Base-by-base conservation (phyloP, 2,888 invertebrate species). In the Resseliella maxima region DNA sequence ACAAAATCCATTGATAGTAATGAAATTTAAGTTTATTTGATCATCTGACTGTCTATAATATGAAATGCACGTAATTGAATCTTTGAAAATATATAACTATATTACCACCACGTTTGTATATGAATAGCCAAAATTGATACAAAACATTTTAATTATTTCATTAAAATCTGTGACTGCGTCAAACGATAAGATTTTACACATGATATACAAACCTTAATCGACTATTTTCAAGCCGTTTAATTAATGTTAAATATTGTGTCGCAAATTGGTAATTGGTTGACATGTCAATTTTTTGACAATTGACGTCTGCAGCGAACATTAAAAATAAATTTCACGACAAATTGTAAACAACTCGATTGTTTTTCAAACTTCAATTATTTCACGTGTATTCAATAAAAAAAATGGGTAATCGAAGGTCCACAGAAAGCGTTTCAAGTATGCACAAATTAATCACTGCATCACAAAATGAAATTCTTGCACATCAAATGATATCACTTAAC, bases 201-300 rank as follows among this genome's bases (percentile, higher is more conserved):
- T n/a, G n/a, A 24, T n/a, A 24, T 31, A 27, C 27, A 27, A 59
- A 83, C 83, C 83, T 83, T 24, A 83, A 38, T 36, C 38, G 83
- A 83, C 38, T 36, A 24, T 38, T 83, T 21, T 83, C 38, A 38
- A 83, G 8, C 10, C 83, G 38, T 83, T 83, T 83, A 38, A 83
- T 83, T 38, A 83, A 24, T 83, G 38, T 38, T 83, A 83, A 83
- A 83, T 83, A 83, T 38, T 83, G 38, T n/a, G 5, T 24, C 12
- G 83, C 83, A 83, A 83, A 83, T 38, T 83, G 83, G 24, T 83
- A 83, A 83, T 83, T 83, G 36, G 38, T n/a, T 8, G 83, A 38
- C 83, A 83, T 83, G 3, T n/a, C 24, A 83, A 1, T 10, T 10
- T 27, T 24, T 12, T 31, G 35, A 5, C 72, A 5, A 3, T n/a